Base-by-base conservation (phyloP, 1,140 invertebrate species). In the Drosophila varians region DNA sequence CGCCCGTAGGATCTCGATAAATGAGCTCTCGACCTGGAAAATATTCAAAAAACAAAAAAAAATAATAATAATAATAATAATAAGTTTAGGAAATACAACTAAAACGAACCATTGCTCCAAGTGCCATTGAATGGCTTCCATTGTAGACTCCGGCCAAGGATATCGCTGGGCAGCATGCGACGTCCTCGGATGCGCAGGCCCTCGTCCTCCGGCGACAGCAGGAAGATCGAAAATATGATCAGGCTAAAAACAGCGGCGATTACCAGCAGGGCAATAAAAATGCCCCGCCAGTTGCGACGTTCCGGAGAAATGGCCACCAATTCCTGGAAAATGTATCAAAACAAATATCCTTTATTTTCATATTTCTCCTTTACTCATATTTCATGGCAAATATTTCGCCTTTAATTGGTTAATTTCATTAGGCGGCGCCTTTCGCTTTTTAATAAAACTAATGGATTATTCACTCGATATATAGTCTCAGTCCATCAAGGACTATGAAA, bases 211-310 rank as follows among this genome's bases (percentile, higher is more conserved):
- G 95, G 95, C 5, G 96, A 97, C 7, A 97, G 93, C 38, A 98
- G 92, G 14, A 97, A 94, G 77, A 98, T 96, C 80, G 96, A 96
- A 90, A 96, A 95, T 55, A 97, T 93, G 34, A 98, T 97, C 66
- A 98, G 93, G 14, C 95, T 95, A 69, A 96, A 95, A 7, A 98
- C 96, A 4, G 95, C 94, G 9, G 96, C 93, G 61, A 98, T 98
- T 21, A 98, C 97, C 54, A 98, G 92, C 25, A 98, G 92, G 0
- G 97, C 96, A 58, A 98, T 98, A 56, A 96, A 94, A 62, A 98
- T 97, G 9, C 97, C 97, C 23, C 96, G 94, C 96, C 97, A 98
- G 92, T 98, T 98, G 38, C 96, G 92, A 80, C 96, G 94, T 56
- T 94, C 95, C n/a, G 96, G 95, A 12, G 95, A 95, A 16, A 94